Base-by-base conservation (phyloP, 64 coral and sea anemone genomes). In the Montipora foliosa region DNA sequence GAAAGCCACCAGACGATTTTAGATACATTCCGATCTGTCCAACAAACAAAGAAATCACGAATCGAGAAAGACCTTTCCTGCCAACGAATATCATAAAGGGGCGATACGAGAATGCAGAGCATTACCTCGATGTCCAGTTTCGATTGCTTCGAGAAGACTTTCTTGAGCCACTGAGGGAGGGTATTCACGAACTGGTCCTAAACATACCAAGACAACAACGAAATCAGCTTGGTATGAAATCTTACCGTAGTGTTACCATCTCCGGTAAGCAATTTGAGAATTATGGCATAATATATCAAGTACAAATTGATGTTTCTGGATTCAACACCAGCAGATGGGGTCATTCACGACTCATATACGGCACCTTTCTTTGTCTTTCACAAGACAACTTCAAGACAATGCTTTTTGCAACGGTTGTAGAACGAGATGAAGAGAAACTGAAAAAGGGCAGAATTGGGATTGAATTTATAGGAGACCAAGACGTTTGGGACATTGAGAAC, bases 71-170 rank as follows among this genome's bases (percentile, higher is more conserved):
- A 29, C 90, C 90, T 51, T 93, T 85, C 77, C 21, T 96, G 57
- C 79, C 91, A 1, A 77, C 85, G 57, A 96, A 96, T 73, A 89
- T 96, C 22, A 84, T 67, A 19, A 57, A 93, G 53, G 95, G 95
- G 7, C 92, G 80, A 21, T 96, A 93, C 21, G 79, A 96, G 49
- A 77, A 75, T 5, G 78, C 71, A 15, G 95, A 96, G 16, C 90
- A 93, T 68, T 96, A 96, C 47, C 95, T 96, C 8, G 95, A 96
- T 85, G 87, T 96, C 8, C 95, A 96, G 51, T 96, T 96, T 67
- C 90, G 95, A 19, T 75, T 96, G 19, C 88, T 93, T 69, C 82
- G 95, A 53, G 95, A 96, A 79, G 95, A 96, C 22, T 96, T 96
- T 59, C 80, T 96, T 84, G 84, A 87, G 58, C 95, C 95, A 9